phyloP scores from a whole-genome alignment of 2,888 invertebrate genomes.

The Oscheius myriophilus region DNA sequence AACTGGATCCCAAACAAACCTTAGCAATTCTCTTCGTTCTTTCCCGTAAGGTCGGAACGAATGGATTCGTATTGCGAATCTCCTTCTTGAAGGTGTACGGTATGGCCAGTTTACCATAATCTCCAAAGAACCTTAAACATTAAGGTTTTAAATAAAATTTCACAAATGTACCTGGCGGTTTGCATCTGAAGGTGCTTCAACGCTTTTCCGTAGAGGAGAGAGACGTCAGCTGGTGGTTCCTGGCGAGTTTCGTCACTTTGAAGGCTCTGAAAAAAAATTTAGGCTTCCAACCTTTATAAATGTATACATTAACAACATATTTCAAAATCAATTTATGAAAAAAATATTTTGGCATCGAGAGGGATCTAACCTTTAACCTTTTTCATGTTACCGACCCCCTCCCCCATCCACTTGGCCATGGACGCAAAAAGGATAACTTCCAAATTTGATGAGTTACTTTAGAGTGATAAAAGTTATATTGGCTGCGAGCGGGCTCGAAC shows the following conservation, averaged over 20 bases:
- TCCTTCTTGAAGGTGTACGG: slow-evolving; percentile 69
- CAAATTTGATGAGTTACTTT: too few species aligned
- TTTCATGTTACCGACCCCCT: too few species aligned
- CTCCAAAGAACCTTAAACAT: slow-evolving; percentile 58
- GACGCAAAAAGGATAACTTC: too few species aligned
- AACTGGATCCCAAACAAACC: slow-evolving; percentile 7
- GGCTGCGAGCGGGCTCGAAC: too few species aligned
- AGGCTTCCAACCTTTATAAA: neutral
- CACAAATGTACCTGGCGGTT: slow-evolving; percentile 30
- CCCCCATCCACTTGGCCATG: too few species aligned
- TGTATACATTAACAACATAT: neutral
- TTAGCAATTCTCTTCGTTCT: slow-evolving; percentile 65
- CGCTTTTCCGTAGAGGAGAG: slow-evolving; percentile 41
- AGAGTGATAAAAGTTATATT: too few species aligned
- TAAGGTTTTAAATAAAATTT: neutral
- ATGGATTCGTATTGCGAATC: slow-evolving; percentile 67
- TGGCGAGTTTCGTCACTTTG: neutral
- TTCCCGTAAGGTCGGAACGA: slow-evolving; percentile 63
- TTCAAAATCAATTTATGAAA: neutral
- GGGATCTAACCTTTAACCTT: too few species aligned
- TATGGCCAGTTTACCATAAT: slow-evolving; percentile 58
- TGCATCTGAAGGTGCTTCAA: slow-evolving; percentile 49
- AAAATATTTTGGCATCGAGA: neutral
- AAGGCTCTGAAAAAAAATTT: neutral
- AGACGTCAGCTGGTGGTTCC: slow-evolving; percentile 34